These are phyloP conservation scores for Typhlomys cinereus DNA, from an alignment of 2,113 vertebrate species.

Conservation along the genomic window DNA sequence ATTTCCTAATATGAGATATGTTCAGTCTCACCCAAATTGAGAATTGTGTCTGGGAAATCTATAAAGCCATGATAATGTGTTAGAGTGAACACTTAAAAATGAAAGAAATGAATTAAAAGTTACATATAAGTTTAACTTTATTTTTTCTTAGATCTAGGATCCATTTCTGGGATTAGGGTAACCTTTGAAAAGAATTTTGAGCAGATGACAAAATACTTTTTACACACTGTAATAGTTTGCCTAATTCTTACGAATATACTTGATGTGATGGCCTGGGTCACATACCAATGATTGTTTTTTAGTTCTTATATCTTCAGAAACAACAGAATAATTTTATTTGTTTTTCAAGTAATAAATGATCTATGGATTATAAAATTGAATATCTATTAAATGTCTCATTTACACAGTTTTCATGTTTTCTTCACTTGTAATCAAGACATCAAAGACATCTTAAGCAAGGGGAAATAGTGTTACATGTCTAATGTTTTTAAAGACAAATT, in stretches of 20 bases:
- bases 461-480: conserved; percentile 54
- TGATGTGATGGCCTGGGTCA: background rate
- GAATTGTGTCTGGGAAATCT: conserved; percentile 62
- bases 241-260: conserved; percentile 45
- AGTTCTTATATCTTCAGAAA: conserved; percentile 44
- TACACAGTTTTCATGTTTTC: conserved; percentile 59
- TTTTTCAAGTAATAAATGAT: conserved; percentile 61
- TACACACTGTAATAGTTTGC: conserved; percentile 41
- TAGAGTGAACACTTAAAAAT: conserved; percentile 68
- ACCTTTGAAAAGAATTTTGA: conserved; percentile 62
- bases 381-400: conserved; percentile 57
- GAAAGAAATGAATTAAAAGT: conserved; percentile 73
- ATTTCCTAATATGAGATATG: conserved; percentile 47
- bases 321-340: conserved; percentile 55
- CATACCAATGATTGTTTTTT: conserved; percentile 8
- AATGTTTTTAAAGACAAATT: conserved; percentile 52
- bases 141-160: conserved; percentile 61
- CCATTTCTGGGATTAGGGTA: conserved; percentile 49
- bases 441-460: conserved; percentile 69
- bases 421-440: conserved; percentile 57
- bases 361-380: conserved; percentile 54
- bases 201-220: conserved; percentile 37
- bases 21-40: conserved; percentile 49
- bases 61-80: conserved; percentile 63
- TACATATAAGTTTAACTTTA: conserved; percentile 65